These are phyloP conservation scores for Mystacides longicornis DNA, from an alignment of 2,888 invertebrate genomes.

Conservation along the genomic window DNA sequence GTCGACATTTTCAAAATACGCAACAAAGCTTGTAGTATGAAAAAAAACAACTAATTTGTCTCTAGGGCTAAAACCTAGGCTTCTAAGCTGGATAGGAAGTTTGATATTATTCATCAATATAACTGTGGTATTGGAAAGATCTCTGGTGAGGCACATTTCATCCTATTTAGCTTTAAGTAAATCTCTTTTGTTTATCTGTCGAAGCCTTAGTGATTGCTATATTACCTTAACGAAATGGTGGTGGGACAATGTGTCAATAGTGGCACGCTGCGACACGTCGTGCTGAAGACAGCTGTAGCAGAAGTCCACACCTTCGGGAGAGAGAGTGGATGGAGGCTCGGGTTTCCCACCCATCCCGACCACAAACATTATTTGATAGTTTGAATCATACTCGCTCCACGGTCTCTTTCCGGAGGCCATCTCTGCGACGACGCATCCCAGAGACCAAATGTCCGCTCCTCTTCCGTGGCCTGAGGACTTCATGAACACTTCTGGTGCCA, in stretches of 20 bases:
- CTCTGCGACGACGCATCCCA: conserved; percentile 92
- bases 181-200: too few species aligned
- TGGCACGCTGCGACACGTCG: conserved; percentile 66
- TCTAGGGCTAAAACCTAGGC: too few species aligned
- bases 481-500: conserved; percentile 95
- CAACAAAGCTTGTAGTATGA: too few species aligned
- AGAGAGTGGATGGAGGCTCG: conserved; percentile 63
- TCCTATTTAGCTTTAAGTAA: too few species aligned
- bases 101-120: too few species aligned
- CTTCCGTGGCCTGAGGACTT: conserved; percentile 84
- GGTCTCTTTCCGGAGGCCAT: conserved; percentile 93
- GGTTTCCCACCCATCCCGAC: conserved; percentile 90
- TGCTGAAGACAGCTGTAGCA: conserved; percentile 72
- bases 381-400: conserved; percentile 87
- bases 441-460: conserved; percentile 92
- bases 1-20: too few species aligned
- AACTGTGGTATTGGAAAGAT: too few species aligned
- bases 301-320: conserved; percentile 78
- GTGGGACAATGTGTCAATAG: conserved; percentile 61
- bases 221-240: conserved; percentile 70
- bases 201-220: neutral
- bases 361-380: conserved; percentile 93
- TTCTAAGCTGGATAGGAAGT: too few species aligned
- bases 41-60: too few species aligned
- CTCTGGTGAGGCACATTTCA: too few species aligned